Evolutionary conservation across 2,113 vertebrate genomes (phyloP).

Genomic region (Hypomesus transpacificus): DNA sequence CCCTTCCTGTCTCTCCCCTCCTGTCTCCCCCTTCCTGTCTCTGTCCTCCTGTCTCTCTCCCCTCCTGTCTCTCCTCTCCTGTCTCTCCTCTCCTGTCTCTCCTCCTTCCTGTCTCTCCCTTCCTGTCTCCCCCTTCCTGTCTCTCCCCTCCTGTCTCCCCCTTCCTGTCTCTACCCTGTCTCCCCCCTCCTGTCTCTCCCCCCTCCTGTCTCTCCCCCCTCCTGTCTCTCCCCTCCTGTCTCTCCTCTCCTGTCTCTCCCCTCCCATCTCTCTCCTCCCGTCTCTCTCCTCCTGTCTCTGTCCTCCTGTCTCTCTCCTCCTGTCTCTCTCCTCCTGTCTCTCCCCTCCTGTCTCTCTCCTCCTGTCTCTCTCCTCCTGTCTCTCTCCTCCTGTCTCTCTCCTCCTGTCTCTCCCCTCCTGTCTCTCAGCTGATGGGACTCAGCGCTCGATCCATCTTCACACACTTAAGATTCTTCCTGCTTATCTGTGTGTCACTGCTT

Average conservation of each 20-base stretch:
- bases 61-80: no score
- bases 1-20: no score
- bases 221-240: background rate
- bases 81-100: no score
- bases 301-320: conserved; percentile 51
- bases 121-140: no score
- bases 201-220: background rate
- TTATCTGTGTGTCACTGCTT: conserved; percentile 49
- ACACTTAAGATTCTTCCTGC: conserved; percentile 46
- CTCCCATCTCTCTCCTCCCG: background rate
- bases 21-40: no score
- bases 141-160: no score
- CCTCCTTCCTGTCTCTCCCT: no score
- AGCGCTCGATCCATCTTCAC: conserved; percentile 50
- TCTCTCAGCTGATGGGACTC: background rate
- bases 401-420: conserved; percentile 19
- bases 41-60: no score
- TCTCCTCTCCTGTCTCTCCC: conserved; percentile 1
- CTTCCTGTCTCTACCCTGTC: no score
- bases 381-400: conserved; percentile 16
- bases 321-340: conserved; percentile 52
- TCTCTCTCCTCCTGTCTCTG: conserved; percentile 33
- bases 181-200: background rate
- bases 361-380: background rate
- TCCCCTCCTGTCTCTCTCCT: conserved; percentile 11